phyloP scores from a whole-genome alignment of 2,113 vertebrate species.

The Cavia porcellus region DNA sequence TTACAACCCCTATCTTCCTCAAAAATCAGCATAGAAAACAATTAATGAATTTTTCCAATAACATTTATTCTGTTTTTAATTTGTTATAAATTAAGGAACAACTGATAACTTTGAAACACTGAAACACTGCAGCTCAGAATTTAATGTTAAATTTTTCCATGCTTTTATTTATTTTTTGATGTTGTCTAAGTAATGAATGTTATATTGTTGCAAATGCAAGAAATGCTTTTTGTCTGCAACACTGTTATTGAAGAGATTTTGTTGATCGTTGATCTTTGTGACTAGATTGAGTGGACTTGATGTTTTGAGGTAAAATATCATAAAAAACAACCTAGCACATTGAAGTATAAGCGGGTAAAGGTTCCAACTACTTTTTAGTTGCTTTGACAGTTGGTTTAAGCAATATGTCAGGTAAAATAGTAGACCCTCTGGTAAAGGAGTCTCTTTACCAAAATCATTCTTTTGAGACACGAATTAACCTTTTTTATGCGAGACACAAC shows the following conservation, averaged over 20 bases:
- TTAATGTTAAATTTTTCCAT: conserved; percentile 68
- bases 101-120: background rate
- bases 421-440: background rate
- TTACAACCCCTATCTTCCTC: background rate
- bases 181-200: conserved; percentile 72
- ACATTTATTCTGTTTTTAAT: background rate
- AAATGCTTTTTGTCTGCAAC: conserved; percentile 75
- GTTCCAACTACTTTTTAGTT: background rate
- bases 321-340: conserved; percentile 64
- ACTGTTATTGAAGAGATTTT: conserved; percentile 75
- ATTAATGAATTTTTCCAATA: conserved; percentile 5
- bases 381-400: conserved; percentile 39
- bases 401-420: conserved; percentile 40
- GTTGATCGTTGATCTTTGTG: conserved; percentile 81
- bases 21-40: background rate
- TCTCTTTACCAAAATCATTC: background rate
- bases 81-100: background rate
- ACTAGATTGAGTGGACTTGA: conserved; percentile 72
- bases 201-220: conserved; percentile 9
- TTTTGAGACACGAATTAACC: background rate
- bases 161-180: conserved; percentile 70
- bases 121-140: background rate
- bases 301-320: conserved; percentile 65
- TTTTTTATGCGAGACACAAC: background rate
- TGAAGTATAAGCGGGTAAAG: background rate